Conservation (phyloP, 2,113 vertebrate genomes). For the Chitala chitala region DNA sequence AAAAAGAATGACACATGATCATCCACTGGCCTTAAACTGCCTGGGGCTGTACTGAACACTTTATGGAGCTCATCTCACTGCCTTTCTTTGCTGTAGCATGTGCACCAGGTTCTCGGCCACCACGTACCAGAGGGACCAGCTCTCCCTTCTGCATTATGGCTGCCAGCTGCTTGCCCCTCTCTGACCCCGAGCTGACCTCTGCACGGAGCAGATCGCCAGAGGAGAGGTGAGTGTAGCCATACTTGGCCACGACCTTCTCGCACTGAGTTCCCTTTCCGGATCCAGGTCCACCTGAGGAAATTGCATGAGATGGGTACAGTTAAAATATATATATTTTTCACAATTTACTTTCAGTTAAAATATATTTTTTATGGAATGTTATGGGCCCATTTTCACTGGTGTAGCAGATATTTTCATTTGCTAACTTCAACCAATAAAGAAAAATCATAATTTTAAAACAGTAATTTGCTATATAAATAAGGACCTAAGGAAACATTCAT, state of each 20-base stretch:
- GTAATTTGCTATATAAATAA: no score
- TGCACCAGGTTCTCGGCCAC: neutral
- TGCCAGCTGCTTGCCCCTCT: slow-evolving; percentile 84
- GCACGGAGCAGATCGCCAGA: slow-evolving; percentile 90
- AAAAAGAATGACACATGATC: no score
- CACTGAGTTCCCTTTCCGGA: slow-evolving; percentile 97
- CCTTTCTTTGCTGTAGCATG: no score
- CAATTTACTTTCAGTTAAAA: neutral
- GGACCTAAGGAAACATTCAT: no score
- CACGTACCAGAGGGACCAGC: slow-evolving; percentile 88
- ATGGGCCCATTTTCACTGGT: no score
- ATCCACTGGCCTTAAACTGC: no score
- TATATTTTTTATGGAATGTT: neutral
- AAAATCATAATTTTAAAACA: neutral
- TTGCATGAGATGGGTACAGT: neutral
- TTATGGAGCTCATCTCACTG: no score
- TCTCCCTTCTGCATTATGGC: slow-evolving; percentile 97
- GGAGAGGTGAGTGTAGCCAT: slow-evolving; percentile 95
- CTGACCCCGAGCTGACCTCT: slow-evolving; percentile 83
- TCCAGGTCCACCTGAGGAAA: slow-evolving; percentile 81
- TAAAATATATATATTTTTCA: neutral
- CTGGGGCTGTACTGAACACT: no score
- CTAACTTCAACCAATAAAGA: no score
- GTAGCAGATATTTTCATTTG: neutral
- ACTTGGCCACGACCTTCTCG: slow-evolving; percentile 87